These are phyloP conservation scores for Hirtodrosophila cameraria DNA, from an alignment of 2,888 invertebrate genomes.

Conservation along the genomic window DNA sequence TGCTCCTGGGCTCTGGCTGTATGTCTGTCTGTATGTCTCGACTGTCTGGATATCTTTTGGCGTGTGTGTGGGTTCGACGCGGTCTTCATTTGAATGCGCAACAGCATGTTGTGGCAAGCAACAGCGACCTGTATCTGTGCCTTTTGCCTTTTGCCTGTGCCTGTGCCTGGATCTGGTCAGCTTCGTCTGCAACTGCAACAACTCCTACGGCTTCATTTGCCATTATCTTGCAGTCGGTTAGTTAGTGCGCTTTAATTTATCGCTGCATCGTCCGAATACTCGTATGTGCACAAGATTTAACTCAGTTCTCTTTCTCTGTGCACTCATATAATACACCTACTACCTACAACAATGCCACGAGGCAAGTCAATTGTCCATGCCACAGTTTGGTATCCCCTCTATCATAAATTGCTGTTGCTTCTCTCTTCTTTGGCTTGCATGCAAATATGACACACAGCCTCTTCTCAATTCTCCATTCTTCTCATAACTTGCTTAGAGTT, in stretches of 20 bases:
- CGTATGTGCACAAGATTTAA: conserved; percentile 11
- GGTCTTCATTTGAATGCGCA: conserved; percentile 65
- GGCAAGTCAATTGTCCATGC: conserved; percentile 72
- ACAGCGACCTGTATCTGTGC: conserved; percentile 27
- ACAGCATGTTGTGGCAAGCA: conserved; percentile 53
- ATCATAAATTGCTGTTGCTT: conserved; percentile 49
- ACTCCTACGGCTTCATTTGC: conserved; percentile 79
- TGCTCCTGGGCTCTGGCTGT: conserved; percentile 37
- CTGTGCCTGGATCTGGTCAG: conserved; percentile 8
- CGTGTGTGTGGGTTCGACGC: conserved; percentile 33
- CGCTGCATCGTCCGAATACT: conserved; percentile 47
- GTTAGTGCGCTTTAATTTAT: conserved; percentile 75
- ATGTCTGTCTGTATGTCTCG: conserved; percentile 18
- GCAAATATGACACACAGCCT: conserved; percentile 60
- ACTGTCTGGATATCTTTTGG: background rate
- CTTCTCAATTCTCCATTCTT: background rate
- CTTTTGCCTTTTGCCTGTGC: background rate
- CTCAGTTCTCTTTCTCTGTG: background rate
- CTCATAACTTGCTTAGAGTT: background rate
- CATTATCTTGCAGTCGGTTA: conserved; percentile 72
- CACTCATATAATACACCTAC: conserved; percentile 46
- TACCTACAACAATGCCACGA: conserved; percentile 66
- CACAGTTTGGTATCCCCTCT: conserved; percentile 29
- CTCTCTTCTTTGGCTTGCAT: conserved; percentile 33
- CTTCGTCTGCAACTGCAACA: conserved; percentile 30